phyloP scores from a whole-genome alignment of 2,888 invertebrate genomes.

The Spodoptera littoralis region DNA sequence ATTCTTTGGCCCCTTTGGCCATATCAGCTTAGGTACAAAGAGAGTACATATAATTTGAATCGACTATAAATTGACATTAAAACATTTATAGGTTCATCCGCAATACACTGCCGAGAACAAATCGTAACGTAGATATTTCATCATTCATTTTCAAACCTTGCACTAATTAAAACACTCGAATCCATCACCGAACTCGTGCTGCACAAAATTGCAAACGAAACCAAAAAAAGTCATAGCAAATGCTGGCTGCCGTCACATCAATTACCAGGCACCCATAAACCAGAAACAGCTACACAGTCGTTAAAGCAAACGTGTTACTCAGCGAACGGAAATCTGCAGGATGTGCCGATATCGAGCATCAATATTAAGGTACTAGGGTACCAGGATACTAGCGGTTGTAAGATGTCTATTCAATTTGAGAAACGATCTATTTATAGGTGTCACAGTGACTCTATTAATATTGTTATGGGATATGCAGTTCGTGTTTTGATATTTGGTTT shows the following conservation, averaged over 20 bases:
- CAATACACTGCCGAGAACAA: not conserved
- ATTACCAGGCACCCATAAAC: slow-evolving; percentile 45
- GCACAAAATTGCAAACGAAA: slow-evolving; percentile 32
- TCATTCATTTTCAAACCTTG: not conserved
- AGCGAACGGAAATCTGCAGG: slow-evolving; percentile 76
- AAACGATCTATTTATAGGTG: slow-evolving; percentile 69
- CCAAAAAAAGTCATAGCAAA: slow-evolving; percentile 41
- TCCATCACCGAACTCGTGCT: slow-evolving; percentile 26
- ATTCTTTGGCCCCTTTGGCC: too few relatives aligned
- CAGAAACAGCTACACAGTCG: slow-evolving; percentile 62
- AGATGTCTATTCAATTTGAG: slow-evolving; percentile 68
- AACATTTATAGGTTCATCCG: too few relatives aligned
- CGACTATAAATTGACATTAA: too few relatives aligned
- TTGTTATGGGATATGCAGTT: too few relatives aligned
- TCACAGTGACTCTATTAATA: too few relatives aligned
- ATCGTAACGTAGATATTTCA: not conserved
- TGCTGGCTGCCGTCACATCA: slow-evolving; percentile 39
- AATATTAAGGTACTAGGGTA: slow-evolving; percentile 67
- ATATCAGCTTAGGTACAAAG: too few relatives aligned
- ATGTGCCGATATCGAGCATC: slow-evolving; percentile 73
- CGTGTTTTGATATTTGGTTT: too few relatives aligned
- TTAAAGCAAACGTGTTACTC: slow-evolving; percentile 77
- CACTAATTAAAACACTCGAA: slow-evolving; percentile 21
- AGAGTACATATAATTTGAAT: too few relatives aligned
- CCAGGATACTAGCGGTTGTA: slow-evolving; percentile 65